These are phyloP conservation scores for Onchidella celtica DNA, from an alignment of 2,888 invertebrate genomes.

Conservation along the genomic window DNA sequence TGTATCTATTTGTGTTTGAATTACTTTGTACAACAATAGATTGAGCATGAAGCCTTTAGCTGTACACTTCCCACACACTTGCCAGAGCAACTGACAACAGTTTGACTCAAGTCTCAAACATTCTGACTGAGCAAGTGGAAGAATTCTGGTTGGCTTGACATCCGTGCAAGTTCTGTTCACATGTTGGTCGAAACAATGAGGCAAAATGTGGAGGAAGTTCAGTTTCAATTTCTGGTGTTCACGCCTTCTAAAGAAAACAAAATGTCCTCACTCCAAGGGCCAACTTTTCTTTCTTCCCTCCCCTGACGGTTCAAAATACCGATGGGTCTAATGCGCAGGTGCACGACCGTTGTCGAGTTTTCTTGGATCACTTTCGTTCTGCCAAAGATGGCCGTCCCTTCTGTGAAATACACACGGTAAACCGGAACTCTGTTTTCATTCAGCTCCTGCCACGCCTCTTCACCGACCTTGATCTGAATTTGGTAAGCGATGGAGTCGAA, in stretches of 20 bases:
- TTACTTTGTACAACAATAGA: too few relatives aligned
- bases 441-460: constrained; percentile 16
- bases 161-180: too few relatives aligned
- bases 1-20: too few relatives aligned
- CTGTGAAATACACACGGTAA: constrained; percentile 24
- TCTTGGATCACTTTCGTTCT: not conserved
- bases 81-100: too few relatives aligned
- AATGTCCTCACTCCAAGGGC: constrained; percentile 29
- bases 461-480: constrained; percentile 12
- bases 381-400: constrained; percentile 18
- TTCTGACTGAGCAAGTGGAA: too few relatives aligned
- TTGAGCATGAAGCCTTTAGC: too few relatives aligned
- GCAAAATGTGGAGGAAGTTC: too few relatives aligned
- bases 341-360: not conserved
- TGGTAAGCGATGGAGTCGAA: constrained; percentile 12
- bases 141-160: too few relatives aligned
- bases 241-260: constrained; percentile 24
- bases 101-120: too few relatives aligned
- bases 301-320: not conserved
- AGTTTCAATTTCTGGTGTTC: not conserved
- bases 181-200: too few relatives aligned
- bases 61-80: too few relatives aligned
- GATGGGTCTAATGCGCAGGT: constrained; percentile 3
- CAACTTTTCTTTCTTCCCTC: not conserved
- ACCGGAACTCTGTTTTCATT: not conserved